phyloP scores from a whole-genome alignment of 2,797 vertebrate species.

The Meriones psammophilus region DNA sequence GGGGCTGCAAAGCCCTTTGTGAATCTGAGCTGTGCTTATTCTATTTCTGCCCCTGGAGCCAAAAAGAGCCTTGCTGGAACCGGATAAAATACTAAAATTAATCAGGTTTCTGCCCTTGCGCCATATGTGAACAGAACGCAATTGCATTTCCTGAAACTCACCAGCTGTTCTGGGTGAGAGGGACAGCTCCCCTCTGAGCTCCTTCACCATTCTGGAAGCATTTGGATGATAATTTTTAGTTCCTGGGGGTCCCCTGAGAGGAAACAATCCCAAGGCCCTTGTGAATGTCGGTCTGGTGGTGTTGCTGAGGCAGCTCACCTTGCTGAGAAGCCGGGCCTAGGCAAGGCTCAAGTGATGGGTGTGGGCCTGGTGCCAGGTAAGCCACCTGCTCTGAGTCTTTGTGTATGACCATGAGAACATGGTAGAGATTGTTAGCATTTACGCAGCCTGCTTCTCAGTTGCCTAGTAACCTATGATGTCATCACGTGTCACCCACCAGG shows the following conservation, averaged over 20 bases:
- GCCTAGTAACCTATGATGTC: too few relatives aligned
- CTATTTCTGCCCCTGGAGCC: not conserved
- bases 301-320: not conserved
- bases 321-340: not conserved
- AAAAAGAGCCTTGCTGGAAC: not conserved
- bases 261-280: not conserved
- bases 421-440: not conserved
- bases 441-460: too few relatives aligned
- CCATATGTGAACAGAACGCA: not conserved
- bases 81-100: not conserved
- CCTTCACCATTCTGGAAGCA: not conserved
- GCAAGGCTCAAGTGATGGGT: not conserved
- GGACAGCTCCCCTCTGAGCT: too few relatives aligned
- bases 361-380: rapidly evolving
- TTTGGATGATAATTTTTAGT: not conserved
- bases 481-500: too few relatives aligned
- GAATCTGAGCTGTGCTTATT: not conserved
- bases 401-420: rapidly evolving
- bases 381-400: not conserved
- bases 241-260: not conserved
- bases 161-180: not conserved
- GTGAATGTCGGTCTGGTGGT: not conserved
- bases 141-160: not conserved
- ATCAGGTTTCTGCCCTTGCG: not conserved
- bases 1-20: not conserved